Percentiles rank a stretch among this genome's conserved stretches.
Conservation (phyloP, 2,113 vertebrate species). For the Gracilinanus agilis region DNA sequence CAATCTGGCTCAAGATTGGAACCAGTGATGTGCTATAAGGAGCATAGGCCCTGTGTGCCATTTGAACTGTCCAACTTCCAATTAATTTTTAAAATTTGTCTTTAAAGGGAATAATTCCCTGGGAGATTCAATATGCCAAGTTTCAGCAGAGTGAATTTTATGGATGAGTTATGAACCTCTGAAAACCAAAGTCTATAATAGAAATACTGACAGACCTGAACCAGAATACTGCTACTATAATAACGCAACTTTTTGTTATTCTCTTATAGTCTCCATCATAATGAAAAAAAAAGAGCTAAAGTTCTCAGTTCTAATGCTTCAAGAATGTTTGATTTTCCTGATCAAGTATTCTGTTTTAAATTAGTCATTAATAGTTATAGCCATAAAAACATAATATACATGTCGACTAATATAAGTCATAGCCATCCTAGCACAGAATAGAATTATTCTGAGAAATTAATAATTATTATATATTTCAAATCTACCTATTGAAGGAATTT, state of each 20-base stretch:
- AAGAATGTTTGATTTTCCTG: conserved; percentile 56
- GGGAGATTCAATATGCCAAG: conserved; percentile 21
- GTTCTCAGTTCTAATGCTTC: conserved; percentile 37
- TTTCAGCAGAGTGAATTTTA: conserved; percentile 53
- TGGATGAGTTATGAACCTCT: conserved; percentile 40
- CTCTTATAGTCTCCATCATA: conserved; percentile 19
- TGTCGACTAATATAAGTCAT: conserved; percentile 13
- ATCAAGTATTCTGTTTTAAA: conserved; percentile 43
- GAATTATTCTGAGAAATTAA: conserved; percentile 39
- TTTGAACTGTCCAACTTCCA: conserved; percentile 19
- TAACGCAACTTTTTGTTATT: conserved; percentile 50
- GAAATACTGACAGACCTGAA: conserved; percentile 38
- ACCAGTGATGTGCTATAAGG: not conserved
- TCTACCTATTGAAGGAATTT: conserved; percentile 39
- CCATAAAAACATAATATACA: conserved; percentile 12
- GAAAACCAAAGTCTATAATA: conserved; percentile 39
- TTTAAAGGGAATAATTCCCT: conserved; percentile 49
- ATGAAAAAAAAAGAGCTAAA: conserved; percentile 7
- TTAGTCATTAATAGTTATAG: conserved; percentile 25
- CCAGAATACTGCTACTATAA: conserved; percentile 10
- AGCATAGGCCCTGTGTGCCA: conserved; percentile 12
- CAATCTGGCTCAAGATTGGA: conserved; percentile 10
- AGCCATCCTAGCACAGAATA: not conserved
- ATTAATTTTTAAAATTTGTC: conserved; percentile 55
- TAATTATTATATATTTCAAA: conserved; percentile 23